Base-by-base conservation (phyloP, 2,113 vertebrate species). In the Alethe diademata region DNA sequence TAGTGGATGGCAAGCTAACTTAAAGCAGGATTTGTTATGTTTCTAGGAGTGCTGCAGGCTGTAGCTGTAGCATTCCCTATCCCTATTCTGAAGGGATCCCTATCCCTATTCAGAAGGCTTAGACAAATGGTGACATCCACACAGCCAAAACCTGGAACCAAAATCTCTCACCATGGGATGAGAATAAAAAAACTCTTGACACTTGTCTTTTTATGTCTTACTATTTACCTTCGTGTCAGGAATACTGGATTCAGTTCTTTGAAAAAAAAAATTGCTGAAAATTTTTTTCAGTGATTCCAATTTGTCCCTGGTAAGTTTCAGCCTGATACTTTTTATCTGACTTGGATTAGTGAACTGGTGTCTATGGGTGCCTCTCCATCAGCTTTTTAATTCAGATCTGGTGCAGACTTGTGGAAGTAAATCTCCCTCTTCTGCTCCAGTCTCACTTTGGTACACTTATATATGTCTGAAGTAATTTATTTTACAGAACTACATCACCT, bases 291-390 rank as follows among this genome's bases (percentile, higher is more conserved):
- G 8, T 40, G 18, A 33, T 80, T 64, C 24, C 2, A 33, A 4
- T 45, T 71, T 83, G 15, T 36, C 12, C 22, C 47, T 74, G 9
- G 3, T 45, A 23, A 53, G 36, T 76, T 19, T 80, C 38, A 66
- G 13, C 20, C 13, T 45, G 50, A 8, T 4, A 78, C 4, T 3
- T 78, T 82, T 74, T 26, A 40, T 8, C 7, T 5, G 2, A 18
- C 25, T 64, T 70, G 36, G 11, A 56, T 75, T 78, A 54, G 36
- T 62, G 26, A 48, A 36, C 13, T 22, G 8, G 5, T 71, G 19
- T 43, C 20, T 50, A 5, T 11, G 12, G 2, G 3, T 19, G 7
- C 28, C 6, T 66, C 9, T 79, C 19, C 19, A 40, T 6, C 0
- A 6, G 5, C 28, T 54, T 83, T 88, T 90, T 5, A 65, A 38